Conservation (phyloP, 2,797 vertebrate genomes). For the Pipistrellus pygmaeus region DNA sequence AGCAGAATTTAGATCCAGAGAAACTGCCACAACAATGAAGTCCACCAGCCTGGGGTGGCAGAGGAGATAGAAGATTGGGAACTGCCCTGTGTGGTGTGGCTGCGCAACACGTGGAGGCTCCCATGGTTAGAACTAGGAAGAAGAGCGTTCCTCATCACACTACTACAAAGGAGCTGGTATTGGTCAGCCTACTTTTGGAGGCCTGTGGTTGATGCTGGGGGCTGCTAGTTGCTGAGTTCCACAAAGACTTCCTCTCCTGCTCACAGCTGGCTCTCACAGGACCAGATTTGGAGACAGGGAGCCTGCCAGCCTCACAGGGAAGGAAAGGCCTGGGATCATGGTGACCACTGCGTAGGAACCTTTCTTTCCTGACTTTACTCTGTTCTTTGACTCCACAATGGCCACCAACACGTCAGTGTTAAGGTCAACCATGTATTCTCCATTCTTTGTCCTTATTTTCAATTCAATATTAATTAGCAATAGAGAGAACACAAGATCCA, state of each 20-base stretch:
- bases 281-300: not conserved
- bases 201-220: not conserved
- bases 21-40: not conserved
- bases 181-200: not conserved
- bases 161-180: not conserved
- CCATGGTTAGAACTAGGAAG: not conserved
- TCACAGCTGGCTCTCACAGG: too few species aligned
- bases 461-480: slow-evolving; percentile 46
- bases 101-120: not conserved
- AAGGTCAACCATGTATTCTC: not conserved
- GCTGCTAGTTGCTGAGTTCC: not conserved
- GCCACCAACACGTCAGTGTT: not conserved
- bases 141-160: not conserved
- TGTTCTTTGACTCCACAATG: not conserved
- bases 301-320: not conserved
- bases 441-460: not conserved
- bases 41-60: rapidly evolving
- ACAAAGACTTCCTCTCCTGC: not conserved
- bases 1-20: not conserved
- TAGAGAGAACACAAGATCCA: not conserved
- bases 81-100: too few species aligned
- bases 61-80: rapidly evolving
- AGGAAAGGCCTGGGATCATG: not conserved
- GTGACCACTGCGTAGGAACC: not conserved
- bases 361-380: not conserved